Base-by-base conservation (phyloP, 1,140 invertebrate genomes). In the Lepeophtheirus salmonis region DNA sequence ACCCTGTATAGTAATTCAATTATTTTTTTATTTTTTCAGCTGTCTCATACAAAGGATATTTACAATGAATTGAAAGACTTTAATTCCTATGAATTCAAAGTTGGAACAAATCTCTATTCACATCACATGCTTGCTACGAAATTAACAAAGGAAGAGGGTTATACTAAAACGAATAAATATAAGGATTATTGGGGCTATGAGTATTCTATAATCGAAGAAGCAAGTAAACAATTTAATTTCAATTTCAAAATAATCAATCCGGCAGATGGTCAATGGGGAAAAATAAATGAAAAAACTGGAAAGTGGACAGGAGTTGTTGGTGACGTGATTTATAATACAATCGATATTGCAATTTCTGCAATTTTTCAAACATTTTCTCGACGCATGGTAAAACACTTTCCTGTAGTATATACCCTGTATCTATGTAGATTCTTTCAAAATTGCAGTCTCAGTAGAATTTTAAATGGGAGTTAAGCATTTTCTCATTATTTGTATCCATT, bases 111-210 rank as follows among this genome's bases (percentile, higher is more conserved):
- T 54, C 52, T 24, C 2, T 54, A 24, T 20, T 54, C 52, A 2
- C 52, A 54, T 20, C 52, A 54, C 52, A 24, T 54, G 2, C 23
- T 54, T 14, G 52, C 52, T 3, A 24, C 20, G n/a, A 24, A 54
- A 24, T 21, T 54, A n/a, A 20, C 52, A 18, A 24, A 54, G 16
- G 52, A 54, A 2, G 17, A 54, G 23, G 52, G 52, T 2, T 20
- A 24, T 2, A 54, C 17, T 16, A 20, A 20, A 23, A 54, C 52
- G 2, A 54, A 54, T 20, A 18, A 23, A 20, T 54, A 54, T 13
- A 20, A 24, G 10, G 23, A 54, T 20, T 54, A 54, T 23, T 54
- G 52, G 52, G 52, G 52, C 16, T 54, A 54, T 24, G 52, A 54
- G 22, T 21, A 21, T 16, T 20, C n/a, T 13, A 20, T 54, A n/a